Evolutionary conservation across 2,113 vertebrate species (phyloP).

Genomic region (Haplotaxodon microlepis): DNA sequence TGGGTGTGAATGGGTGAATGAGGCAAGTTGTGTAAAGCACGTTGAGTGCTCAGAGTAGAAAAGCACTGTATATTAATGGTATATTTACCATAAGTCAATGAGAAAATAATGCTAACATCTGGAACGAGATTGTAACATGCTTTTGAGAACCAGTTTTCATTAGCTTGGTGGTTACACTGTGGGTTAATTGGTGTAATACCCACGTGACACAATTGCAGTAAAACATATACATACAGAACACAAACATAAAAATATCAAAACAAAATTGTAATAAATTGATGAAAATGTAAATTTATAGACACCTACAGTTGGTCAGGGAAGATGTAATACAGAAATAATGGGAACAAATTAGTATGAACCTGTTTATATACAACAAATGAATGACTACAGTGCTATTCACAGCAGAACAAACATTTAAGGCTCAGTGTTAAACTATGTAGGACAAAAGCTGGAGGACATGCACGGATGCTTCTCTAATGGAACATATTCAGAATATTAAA

Average conservation of each 20-base stretch:
- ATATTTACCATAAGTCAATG: neutral
- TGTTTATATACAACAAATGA: neutral
- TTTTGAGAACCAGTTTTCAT: neutral
- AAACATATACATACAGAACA: neutral
- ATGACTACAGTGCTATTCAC: neutral
- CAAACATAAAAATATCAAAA: neutral
- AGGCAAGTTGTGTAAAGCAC: neutral
- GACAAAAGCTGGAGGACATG: neutral
- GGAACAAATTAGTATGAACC: neutral
- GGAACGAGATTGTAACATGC: neutral
- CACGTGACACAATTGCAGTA: neutral
- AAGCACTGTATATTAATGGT: neutral
- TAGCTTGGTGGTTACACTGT: neutral
- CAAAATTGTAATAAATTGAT: neutral
- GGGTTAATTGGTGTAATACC: neutral
- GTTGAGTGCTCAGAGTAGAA: neutral
- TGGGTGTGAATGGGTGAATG: neutral
- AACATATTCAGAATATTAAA: neutral
- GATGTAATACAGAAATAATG: neutral
- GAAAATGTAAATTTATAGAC: neutral
- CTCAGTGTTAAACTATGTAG: neutral
- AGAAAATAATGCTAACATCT: neutral
- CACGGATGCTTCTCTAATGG: neutral
- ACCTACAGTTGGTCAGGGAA: neutral
- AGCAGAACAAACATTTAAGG: neutral